phyloP scores from a whole-genome alignment of 2,888 invertebrate genomes.

The Fragum sueziense region DNA sequence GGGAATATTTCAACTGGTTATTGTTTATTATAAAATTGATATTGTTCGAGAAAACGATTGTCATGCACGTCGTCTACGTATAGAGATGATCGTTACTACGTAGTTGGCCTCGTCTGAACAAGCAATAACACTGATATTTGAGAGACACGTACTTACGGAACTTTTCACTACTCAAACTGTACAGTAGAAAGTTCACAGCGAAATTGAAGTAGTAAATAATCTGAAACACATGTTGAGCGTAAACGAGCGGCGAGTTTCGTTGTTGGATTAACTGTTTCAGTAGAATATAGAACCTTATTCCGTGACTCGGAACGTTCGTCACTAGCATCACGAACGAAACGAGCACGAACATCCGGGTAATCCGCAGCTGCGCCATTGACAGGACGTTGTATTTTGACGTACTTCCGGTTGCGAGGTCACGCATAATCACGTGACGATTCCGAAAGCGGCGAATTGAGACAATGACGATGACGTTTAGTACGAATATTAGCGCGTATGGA shows the following conservation, averaged over 20 bases:
- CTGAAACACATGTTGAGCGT: slow-evolving; percentile 70
- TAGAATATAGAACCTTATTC: slow-evolving; percentile 68
- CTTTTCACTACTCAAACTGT: slow-evolving; percentile 67
- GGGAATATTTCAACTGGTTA: too few relatives aligned
- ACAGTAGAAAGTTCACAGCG: slow-evolving; percentile 71
- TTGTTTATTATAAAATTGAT: too few relatives aligned
- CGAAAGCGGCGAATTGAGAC: slow-evolving; percentile 40
- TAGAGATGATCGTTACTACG: slow-evolving; percentile 30
- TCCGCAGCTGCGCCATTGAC: slow-evolving; percentile 66
- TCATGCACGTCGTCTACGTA: too few relatives aligned
- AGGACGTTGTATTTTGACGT: slow-evolving; percentile 41
- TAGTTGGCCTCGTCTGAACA: not conserved
- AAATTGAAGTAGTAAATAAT: slow-evolving; percentile 71
- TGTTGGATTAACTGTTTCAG: slow-evolving; percentile 49
- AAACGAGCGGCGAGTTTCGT: slow-evolving; percentile 21
- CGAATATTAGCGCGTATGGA: slow-evolving; percentile 67
- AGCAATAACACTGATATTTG: slow-evolving; percentile 34
- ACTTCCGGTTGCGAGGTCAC: slow-evolving; percentile 9
- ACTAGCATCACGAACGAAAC: slow-evolving; percentile 73
- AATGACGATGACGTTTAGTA: slow-evolving; percentile 65
- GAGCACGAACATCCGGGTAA: slow-evolving; percentile 73
- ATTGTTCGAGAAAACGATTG: too few relatives aligned
- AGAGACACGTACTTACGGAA: slow-evolving; percentile 60
- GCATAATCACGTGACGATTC: slow-evolving; percentile 28
- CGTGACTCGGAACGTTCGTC: slow-evolving; percentile 76